These are phyloP conservation scores for Aphelocoma coerulescens DNA, from an alignment of 2,113 vertebrate species.

Conservation along the genomic window DNA sequence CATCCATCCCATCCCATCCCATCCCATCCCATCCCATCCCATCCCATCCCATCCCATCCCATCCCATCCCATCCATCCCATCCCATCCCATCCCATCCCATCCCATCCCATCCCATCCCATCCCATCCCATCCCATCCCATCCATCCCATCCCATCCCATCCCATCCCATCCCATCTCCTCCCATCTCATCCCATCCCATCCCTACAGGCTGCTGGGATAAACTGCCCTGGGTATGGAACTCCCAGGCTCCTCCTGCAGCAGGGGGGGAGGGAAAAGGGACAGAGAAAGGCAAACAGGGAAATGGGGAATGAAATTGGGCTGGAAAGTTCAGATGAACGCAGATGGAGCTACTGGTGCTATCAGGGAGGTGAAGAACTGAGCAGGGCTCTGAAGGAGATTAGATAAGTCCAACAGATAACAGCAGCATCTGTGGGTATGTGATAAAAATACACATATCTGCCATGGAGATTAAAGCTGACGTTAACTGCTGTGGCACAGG, in stretches of 20 bases:
- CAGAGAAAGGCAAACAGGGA: not conserved
- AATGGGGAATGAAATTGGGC: not conserved
- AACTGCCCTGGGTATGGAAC: not conserved
- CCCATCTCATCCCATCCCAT: too few species aligned
- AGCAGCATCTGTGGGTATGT: not conserved
- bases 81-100: too few species aligned
- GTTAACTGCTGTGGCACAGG: not conserved
- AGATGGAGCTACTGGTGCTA: not conserved
- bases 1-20: too few species aligned
- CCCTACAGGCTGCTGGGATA: too few species aligned
- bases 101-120: too few species aligned
- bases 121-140: too few species aligned
- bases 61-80: too few species aligned
- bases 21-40: too few species aligned
- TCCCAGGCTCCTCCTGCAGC: not conserved
- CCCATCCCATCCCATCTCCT: too few species aligned
- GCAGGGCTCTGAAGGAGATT: slow-evolving; percentile 7
- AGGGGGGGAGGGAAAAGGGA: not conserved
- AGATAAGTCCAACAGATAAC: not conserved
- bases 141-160: too few species aligned
- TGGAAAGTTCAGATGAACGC: not conserved
- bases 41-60: too few species aligned
- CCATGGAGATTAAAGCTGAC: not conserved
- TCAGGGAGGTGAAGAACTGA: slow-evolving; percentile 8
- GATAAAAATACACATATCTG: not conserved